These are phyloP conservation scores for Leptarthrus brevirostris DNA, from an alignment of 2,888 invertebrate genomes.

Conservation along the genomic window DNA sequence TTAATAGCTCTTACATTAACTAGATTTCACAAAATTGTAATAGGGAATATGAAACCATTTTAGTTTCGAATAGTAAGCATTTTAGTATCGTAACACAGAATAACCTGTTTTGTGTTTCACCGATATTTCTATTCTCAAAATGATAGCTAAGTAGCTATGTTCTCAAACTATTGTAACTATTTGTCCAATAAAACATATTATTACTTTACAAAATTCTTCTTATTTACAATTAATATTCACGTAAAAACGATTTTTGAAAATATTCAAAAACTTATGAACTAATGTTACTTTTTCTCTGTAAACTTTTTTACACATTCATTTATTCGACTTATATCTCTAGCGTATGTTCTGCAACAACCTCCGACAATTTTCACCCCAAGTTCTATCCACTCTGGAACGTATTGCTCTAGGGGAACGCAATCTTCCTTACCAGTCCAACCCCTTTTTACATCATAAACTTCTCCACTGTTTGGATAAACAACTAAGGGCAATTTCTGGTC, in stretches of 20 bases:
- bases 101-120: too few relatives aligned
- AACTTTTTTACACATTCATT: slow-evolving; percentile 65
- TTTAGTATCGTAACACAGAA: too few relatives aligned
- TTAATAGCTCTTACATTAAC: too few relatives aligned
- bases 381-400: slow-evolving; percentile 83
- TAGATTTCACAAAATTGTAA: too few relatives aligned
- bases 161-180: too few relatives aligned
- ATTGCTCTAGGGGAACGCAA: slow-evolving; percentile 77
- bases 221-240: too few relatives aligned
- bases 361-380: slow-evolving; percentile 87
- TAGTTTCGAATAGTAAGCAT: too few relatives aligned
- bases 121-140: too few relatives aligned
- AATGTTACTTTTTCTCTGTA: not conserved
- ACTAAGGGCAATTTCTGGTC: slow-evolving; percentile 76
- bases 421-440: slow-evolving; percentile 78
- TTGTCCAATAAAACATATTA: too few relatives aligned
- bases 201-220: too few relatives aligned
- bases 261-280: not conserved
- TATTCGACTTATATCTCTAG: slow-evolving; percentile 82
- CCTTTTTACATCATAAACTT: slow-evolving; percentile 61
- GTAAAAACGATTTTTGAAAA: not conserved
- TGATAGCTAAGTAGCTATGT: too few relatives aligned
- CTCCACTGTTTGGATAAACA: slow-evolving; percentile 93
- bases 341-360: slow-evolving; percentile 91
- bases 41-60: too few relatives aligned